These are phyloP conservation scores for Morphnarchus princeps DNA, from an alignment of 2,113 vertebrate species.

Conservation along the genomic window DNA sequence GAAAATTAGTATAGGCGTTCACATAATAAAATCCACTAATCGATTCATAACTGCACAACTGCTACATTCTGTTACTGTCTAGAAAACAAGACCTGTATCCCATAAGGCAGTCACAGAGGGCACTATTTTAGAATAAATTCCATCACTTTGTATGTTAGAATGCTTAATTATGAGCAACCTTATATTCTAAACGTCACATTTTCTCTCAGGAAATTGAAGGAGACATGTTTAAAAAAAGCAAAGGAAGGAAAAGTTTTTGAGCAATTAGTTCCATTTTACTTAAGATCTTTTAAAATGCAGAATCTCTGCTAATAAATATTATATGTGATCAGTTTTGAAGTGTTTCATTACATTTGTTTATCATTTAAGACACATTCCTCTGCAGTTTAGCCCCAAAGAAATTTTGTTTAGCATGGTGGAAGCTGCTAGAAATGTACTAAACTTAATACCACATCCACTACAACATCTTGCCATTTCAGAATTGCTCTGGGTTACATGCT, in stretches of 20 bases:
- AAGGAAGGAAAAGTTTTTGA: conserved; percentile 48
- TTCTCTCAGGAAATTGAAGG: conserved; percentile 63
- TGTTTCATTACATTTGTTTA: conserved; percentile 17
- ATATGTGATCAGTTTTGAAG: conserved; percentile 24
- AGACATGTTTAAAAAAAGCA: not conserved
- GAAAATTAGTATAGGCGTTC: not conserved
- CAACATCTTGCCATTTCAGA: not conserved
- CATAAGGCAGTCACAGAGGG: not conserved
- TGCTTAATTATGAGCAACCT: conserved; percentile 48
- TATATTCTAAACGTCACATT: not conserved
- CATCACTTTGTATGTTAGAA: conserved; percentile 26
- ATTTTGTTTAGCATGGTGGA: not conserved
- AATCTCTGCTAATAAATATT: conserved; percentile 46
- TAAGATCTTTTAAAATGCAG: not conserved
- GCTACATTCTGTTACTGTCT: not conserved
- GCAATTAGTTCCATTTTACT: conserved; percentile 26
- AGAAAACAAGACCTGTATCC: not conserved
- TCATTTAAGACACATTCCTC: not conserved
- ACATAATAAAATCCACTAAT: conserved; percentile 17
- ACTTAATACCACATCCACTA: not conserved
- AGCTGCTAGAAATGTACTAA: not conserved
- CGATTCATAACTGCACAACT: not conserved
- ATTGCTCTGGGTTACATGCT: not conserved
- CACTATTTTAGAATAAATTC: conserved; percentile 25
- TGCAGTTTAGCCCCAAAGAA: not conserved